Conservation (phyloP, 2,113 vertebrate species). For the Alces alces region DNA sequence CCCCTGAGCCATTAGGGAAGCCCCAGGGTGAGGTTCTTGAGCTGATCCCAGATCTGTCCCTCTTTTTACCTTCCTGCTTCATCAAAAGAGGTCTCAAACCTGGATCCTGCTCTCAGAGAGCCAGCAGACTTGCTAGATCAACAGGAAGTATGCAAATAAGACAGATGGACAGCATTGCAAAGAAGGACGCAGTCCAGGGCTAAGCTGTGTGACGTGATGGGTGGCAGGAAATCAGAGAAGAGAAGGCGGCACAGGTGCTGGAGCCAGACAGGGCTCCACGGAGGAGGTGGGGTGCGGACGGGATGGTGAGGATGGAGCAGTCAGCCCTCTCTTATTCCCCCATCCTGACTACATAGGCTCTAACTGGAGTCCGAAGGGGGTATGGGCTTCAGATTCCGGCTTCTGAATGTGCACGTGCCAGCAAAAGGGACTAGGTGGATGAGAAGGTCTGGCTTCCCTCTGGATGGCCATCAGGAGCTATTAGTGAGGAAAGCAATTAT, state of each 20-base stretch:
- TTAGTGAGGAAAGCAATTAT: conserved; percentile 17
- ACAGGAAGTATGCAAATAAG: neutral
- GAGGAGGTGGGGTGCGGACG: neutral
- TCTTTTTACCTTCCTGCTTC: neutral
- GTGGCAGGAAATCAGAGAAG: neutral
- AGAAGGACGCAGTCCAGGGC: neutral
- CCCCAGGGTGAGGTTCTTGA: neutral
- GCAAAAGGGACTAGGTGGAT: neutral
- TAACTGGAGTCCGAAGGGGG: neutral
- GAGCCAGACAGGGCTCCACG: neutral
- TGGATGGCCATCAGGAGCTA: conserved; percentile 6
- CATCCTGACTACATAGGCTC: neutral
- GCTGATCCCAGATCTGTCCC: neutral
- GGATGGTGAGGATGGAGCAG: neutral
- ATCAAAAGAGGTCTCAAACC: neutral
- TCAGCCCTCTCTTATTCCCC: neutral
- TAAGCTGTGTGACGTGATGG: neutral
- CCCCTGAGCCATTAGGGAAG: neutral
- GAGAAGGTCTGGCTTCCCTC: neutral
- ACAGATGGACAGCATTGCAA: neutral
- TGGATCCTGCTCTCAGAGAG: neutral
- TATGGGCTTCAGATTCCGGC: neutral
- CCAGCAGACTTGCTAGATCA: neutral
- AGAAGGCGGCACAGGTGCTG: neutral
- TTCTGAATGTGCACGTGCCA: neutral